Base-by-base conservation (phyloP, 2,797 vertebrate genomes). In the Pampus argenteus region DNA sequence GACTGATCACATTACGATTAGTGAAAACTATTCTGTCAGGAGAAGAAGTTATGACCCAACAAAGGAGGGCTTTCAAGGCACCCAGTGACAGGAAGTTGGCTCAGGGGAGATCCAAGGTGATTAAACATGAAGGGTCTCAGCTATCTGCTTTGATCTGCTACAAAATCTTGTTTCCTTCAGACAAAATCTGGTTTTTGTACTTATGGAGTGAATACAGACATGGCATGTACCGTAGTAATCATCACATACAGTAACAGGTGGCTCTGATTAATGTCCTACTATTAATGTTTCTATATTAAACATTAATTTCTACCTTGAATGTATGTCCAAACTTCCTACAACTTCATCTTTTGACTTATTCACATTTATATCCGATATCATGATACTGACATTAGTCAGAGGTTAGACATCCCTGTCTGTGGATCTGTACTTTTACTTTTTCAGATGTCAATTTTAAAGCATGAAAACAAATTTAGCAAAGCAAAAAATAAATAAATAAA, bases 1-100 rank as follows among this genome's bases (percentile, higher is more conserved):
- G 92, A 92, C 92, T 85, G 81, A 91, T 91, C 89, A 87, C 89
- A 90, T 93, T 92, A 93, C 86, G 84, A 87, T 90, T 80, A 88
- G 78, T 48, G 61, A 72, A 81, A 90, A 83, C 84, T 79, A 17
- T 78, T 84, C 76, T 91, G 91, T 89, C 92, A 91, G 84, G 78
- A 83, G 78, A 78, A 81, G 81, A 87, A 77, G 82, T 85, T 86
- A 76, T 57, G 72, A 78, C 80, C 74, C 52, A 42, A 81, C 52
- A 7, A 79, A 79, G 75, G 56, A 69, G 49, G 34, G 22, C 84
- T 66, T 44, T 44, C 5, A 40, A 28, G 79, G 77, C 78, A 82
- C 73, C 79, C 78, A 73, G 72, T 86, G 89, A 88, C 82, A 81
- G 65, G 66, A 73, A 71, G 71, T 9, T 42, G 36, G 78, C 78